Evolutionary conservation across 2,888 invertebrate genomes (phyloP), one percentile per base, ranked within the genome.

Genomic region (Cancer borealis): DNA sequence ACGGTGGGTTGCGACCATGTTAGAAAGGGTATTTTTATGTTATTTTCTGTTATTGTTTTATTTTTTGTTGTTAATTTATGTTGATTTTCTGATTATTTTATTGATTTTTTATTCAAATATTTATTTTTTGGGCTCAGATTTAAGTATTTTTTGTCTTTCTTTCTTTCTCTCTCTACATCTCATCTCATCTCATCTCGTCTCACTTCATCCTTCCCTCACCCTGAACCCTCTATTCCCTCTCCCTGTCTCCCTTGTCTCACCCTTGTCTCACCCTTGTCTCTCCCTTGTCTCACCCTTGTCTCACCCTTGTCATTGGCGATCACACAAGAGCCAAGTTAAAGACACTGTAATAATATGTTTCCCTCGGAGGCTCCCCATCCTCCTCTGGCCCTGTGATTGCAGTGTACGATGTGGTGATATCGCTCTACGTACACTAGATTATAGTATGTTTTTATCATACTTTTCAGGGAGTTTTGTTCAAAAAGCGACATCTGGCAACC

Each of bases 301-400:
- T 88, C 46, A 30, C 89, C 49, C 93, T 93, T 93, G 93, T 93
- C 93, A 91, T 49, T 93, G 93, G 45, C 87, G 91, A 91, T 91
- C 93, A 87, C 93, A 91, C 93, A 93, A 93, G 91, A 91, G 84
- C 91, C 93, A 73, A 87, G 93, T 93, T 93, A 93, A 93, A 93
- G 93, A 93, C 93, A 93, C 26, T 93, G 90, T 93, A 91, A 93
- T 93, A 91, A 84, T 91, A 93, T 93, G 93, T 84, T 93, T 90
- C 91, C 84, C 84, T 46, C 91, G 17, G 21, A 39, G 87, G 84
- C 54, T 87, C 87, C 84, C 87, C 91, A 91, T 60, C 93, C 47
- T 54, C 84, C 39, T 39, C 54, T 54, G 12, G 87, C 46, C 46
- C 93, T 91, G 91, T 91, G 91, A 93, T 93, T 93, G 73, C 12